These are phyloP conservation scores for Pseudorhiza aurosa DNA, from an alignment of 30 jellyfish, hydroid and myxozoan species.

Conservation along the genomic window DNA sequence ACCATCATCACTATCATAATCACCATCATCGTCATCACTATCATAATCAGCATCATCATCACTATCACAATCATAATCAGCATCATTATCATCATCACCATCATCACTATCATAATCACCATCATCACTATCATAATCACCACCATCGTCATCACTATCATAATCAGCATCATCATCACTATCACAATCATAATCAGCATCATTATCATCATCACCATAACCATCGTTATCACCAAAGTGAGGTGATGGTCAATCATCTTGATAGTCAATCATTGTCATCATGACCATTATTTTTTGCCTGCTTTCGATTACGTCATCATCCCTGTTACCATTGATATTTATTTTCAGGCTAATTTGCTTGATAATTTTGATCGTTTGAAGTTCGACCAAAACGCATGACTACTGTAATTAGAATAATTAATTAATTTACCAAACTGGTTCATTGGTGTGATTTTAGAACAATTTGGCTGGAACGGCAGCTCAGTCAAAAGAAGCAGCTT, in stretches of 20 bases:
- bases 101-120: not conserved
- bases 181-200: not conserved
- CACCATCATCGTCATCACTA: not conserved
- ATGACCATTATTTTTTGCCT: not conserved
- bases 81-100: not conserved
- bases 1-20: not conserved
- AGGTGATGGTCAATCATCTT: not conserved
- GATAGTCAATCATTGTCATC: not conserved
- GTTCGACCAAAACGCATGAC: too few species aligned
- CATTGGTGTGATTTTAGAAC: slow-evolving; percentile 61
- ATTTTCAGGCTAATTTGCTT: too few species aligned
- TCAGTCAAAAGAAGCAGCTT: slow-evolving; percentile 69
- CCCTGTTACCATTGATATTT: too few species aligned
- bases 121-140: not conserved
- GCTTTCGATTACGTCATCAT: too few species aligned
- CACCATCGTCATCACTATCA: slow-evolving; percentile 1
- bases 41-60: not conserved
- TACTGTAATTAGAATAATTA: too few species aligned
- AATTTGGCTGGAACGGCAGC: slow-evolving; percentile 54
- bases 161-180: not conserved
- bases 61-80: not conserved
- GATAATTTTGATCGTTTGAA: too few species aligned
- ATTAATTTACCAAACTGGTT: too few species aligned
- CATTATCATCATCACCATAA: not conserved
- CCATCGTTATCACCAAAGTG: not conserved